Percentiles rank a stretch among this genome's conserved stretches.
Evolutionary conservation across 2,797 vertebrate genomes (phyloP).

Genomic region (Pangasius djambal): DNA sequence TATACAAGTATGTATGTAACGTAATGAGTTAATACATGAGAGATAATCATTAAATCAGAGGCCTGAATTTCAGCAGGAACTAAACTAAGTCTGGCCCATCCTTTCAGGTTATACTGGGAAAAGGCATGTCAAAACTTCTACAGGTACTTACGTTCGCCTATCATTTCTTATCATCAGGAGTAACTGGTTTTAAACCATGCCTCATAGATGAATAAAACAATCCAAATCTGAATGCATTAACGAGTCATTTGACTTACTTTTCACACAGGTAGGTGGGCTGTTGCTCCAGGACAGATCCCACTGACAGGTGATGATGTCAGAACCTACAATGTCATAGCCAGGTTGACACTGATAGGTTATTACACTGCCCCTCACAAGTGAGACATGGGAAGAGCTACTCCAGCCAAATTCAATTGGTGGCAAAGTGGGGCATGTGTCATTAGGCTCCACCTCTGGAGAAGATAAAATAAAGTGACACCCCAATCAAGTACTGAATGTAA

Average conservation of each 20-base stretch:
- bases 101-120: neutral
- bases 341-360: constrained; percentile 93
- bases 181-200: neutral
- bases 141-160: neutral
- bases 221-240: neutral
- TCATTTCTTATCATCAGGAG: neutral
- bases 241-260: constrained; percentile 74
- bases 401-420: constrained; percentile 87
- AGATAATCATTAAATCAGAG: neutral
- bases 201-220: neutral
- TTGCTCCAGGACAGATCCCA: constrained; percentile 96
- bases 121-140: neutral
- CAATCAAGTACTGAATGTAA: neutral
- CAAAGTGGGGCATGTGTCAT: constrained; percentile 87
- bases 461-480: constrained; percentile 23
- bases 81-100: neutral
- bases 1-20: neutral
- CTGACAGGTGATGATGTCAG: constrained; percentile 93
- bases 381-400: constrained; percentile 88
- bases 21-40: too few species aligned
- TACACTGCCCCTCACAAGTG: constrained; percentile 88
- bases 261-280: constrained; percentile 86
- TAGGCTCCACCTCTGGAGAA: constrained; percentile 85
- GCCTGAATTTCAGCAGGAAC: neutral
- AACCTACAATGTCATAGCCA: constrained; percentile 89